Evolutionary conservation across 2,797 vertebrate genomes (phyloP), one percentile per base, ranked within the genome.

Genomic region (Periparus ater): DNA sequence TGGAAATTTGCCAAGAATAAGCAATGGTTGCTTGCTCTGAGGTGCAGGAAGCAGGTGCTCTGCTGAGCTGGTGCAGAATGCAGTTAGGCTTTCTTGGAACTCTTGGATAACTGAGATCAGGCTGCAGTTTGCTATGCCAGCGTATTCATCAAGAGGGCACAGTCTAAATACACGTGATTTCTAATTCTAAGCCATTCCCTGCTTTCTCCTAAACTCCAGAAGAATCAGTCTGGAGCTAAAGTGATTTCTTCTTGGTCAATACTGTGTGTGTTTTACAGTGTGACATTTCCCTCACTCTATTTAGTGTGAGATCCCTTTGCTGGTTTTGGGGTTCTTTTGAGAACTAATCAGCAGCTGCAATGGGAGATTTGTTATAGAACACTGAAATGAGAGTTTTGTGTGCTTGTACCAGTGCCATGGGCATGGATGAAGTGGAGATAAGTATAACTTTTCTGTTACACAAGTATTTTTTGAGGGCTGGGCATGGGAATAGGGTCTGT

Each of bases 401-500:
- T 51, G 45, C 50, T 67, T 51, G 13, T 13, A 4, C n/a, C 51
- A 38, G 26, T 44, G 21, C 10, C 15, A 6, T 12, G 11, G 36
- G 5, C 3, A 2, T 7, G 1, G 1, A 18, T 48, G 32, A 62
- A 91, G 26, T 7, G 47, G 23, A 92, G 72, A 45, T 27, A 78
- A 70, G 13, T 13, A 13, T 57, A 47, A 32, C 13, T 40, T 47
- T 19, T 65, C 54, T 34, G 32, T 45, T 50, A 53, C 30, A 32
- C 11, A 32, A 25, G 17, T 23, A 25, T 55, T 51, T 54, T 54
- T 32, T 45, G 55, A 62, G 42, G 44, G 4, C 21, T 82, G n/a
- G 29, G 5, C 1, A 0, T 21, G 42, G 42, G n/a, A n/a, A 54
- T 8, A 53, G 47, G 25, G 45, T 42, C 7, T n/a, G 13, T 60